Evolutionary conservation across 2,888 invertebrate genomes (phyloP).

Genomic region (Cotesia congregata): DNA sequence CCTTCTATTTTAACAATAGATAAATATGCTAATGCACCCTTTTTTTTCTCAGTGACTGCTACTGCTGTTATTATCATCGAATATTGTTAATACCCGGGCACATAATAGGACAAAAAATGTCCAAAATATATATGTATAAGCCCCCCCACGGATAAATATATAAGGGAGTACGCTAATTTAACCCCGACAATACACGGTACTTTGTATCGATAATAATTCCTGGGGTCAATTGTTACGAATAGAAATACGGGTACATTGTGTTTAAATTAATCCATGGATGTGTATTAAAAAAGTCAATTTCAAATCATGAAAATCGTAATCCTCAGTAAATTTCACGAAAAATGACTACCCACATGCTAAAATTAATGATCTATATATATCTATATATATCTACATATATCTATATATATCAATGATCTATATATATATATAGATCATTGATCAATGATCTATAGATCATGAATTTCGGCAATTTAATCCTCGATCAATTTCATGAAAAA

Average conservation of each 20-base stretch:
- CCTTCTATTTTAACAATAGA: background rate
- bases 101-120: background rate
- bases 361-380: background rate
- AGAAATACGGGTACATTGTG: background rate
- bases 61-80: background rate
- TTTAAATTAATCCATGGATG: background rate
- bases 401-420: too few relatives aligned
- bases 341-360: background rate
- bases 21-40: background rate
- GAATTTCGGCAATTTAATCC: too few relatives aligned
- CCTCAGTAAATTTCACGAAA: background rate
- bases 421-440: too few relatives aligned
- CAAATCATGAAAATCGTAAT: background rate
- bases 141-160: background rate
- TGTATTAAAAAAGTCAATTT: background rate
- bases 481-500: too few relatives aligned
- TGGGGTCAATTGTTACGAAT: background rate
- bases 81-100: background rate
- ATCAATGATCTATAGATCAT: too few relatives aligned
- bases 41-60: too few relatives aligned
- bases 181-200: background rate
- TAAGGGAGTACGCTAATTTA: background rate
- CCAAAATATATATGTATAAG: background rate
- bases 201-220: background rate
- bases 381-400: too few relatives aligned